Evolutionary conservation across 2,888 invertebrate genomes (phyloP), one percentile per base, ranked within the genome.

Genomic region (Trichopria drosophilae): DNA sequence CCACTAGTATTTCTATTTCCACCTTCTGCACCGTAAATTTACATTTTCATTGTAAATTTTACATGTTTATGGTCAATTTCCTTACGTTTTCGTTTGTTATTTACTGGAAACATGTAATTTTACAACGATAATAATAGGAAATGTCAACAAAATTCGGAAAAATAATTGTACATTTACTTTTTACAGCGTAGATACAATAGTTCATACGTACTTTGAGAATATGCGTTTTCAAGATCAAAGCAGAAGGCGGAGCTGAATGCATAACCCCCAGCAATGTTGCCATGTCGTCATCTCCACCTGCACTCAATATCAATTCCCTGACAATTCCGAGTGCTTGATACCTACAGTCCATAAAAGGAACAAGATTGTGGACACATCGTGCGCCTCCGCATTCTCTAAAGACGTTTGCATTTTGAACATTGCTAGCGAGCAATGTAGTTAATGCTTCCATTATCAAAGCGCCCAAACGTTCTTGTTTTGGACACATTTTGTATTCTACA

Each of bases 231-330:
- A 96, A 81, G 53, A 86, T 82, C 28, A 94, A 79, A 34, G 90
- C 88, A 53, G 86, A 83, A 35, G 88, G 81, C 6, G 92, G 86
- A 3, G 93, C 89, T 4, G 93, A 88, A 78, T 96, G 95, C 85
- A 97, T 88, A 15, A 94, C 87, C 34, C 90, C 91, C 15, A 97
- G 80, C 48, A 97, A 79, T 13, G 92, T 90, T 0, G 90, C 88
- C 94, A 97, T 93, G 65, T 97, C 96, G 65, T 97, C 97, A 67
- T 97, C 97, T 0, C 96, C 95, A 0, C 93, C 95, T 23, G 90
- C 87, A 39, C 91, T 92, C 54, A 94, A 81, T 62, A 95, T 87
- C 31, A 96, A 77, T 78, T 95, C 93, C 60, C 93, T 84, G 59
- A 95, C 84, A 43, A 96, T 90, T 51, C 88, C 90, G 61, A 95